Evolutionary conservation across 2,888 invertebrate genomes (phyloP).

Genomic region (Chrysina gloriosa): DNA sequence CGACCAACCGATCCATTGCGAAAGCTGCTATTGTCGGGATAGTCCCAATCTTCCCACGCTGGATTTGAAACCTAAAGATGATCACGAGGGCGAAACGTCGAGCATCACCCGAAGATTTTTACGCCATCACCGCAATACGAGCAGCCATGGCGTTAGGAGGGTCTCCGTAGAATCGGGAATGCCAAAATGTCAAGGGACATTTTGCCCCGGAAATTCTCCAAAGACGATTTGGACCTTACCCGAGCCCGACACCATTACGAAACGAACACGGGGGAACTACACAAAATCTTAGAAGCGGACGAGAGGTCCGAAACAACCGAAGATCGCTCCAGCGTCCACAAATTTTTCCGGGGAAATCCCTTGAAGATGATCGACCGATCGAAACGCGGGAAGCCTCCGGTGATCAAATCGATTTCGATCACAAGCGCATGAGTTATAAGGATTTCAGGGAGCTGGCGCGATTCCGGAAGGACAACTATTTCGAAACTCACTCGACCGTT

Average conservation of each 20-base stretch:
- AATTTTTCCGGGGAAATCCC: background rate
- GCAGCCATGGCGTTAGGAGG: constrained; percentile 16
- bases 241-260: constrained; percentile 22
- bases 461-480: constrained; percentile 71
- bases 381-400: background rate
- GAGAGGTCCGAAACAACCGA: background rate
- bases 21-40: constrained; percentile 32
- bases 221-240: background rate
- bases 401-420: background rate
- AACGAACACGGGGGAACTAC: background rate
- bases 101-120: background rate
- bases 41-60: constrained; percentile 13
- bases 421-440: background rate
- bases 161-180: constrained; percentile 8
- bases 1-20: constrained; percentile 10
- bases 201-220: background rate
- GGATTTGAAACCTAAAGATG: background rate
- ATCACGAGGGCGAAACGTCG: background rate
- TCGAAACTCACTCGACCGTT: constrained; percentile 71
- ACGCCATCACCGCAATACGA: background rate
- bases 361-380: background rate
- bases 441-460: constrained; percentile 57
- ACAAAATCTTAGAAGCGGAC: background rate
- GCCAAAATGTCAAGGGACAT: background rate
- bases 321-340: background rate